These are phyloP conservation scores for Thunnus maccoyii DNA, from an alignment of 2,113 vertebrate genomes.

Conservation along the genomic window DNA sequence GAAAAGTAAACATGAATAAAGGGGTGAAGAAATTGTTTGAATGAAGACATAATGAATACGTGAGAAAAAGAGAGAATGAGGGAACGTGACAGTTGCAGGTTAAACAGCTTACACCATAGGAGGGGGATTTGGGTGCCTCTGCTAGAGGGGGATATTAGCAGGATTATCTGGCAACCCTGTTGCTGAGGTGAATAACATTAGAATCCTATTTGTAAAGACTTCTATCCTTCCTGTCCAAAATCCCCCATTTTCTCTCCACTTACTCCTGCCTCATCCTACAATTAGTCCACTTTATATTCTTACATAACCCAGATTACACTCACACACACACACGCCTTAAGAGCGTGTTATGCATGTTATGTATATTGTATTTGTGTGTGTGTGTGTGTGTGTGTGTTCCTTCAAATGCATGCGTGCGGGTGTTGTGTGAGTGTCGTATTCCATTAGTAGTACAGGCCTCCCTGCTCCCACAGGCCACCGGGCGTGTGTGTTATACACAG, in stretches of 20 bases:
- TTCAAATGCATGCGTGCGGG: background rate
- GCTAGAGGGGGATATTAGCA: conserved; percentile 73
- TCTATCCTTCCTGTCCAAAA: conserved; percentile 51
- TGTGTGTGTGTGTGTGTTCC: background rate
- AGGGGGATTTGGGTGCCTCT: conserved; percentile 69
- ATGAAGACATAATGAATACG: conserved; percentile 32
- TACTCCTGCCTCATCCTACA: conserved; percentile 34
- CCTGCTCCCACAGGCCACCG: conserved; percentile 53
- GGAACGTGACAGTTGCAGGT: conserved; percentile 62
- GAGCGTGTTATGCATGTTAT: conserved; percentile 7
- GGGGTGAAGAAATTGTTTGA: conserved; percentile 11
- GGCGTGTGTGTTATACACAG: conserved; percentile 49
- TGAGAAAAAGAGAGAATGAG: background rate
- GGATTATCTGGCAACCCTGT: conserved; percentile 79
- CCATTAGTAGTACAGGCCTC: conserved; percentile 60
- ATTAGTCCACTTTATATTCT: conserved; percentile 60
- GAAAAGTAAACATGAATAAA: conserved; percentile 17
- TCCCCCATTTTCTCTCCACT: conserved; percentile 38
- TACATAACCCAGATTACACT: conserved; percentile 43
- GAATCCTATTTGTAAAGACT: conserved; percentile 74
- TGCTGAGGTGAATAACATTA: conserved; percentile 73
- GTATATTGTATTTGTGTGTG: conserved; percentile 9
- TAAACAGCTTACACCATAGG: conserved; percentile 73
- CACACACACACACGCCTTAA: background rate
- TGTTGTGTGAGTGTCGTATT: conserved; percentile 16